Evolutionary conservation across 2,888 invertebrate species (phyloP).

Genomic region (Cheilosia soror): DNA sequence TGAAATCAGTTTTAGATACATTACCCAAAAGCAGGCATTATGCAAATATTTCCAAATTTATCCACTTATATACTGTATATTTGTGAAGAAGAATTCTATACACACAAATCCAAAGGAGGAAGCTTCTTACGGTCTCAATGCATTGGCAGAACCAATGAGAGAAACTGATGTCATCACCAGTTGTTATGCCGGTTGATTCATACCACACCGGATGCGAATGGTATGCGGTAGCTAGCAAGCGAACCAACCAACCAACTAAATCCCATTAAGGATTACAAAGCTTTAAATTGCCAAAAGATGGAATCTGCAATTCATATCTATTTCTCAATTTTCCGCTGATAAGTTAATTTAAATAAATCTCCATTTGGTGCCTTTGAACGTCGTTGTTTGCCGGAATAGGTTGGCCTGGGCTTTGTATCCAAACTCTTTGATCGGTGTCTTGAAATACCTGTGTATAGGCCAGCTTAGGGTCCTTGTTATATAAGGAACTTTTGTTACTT

Average conservation of each 20-base stretch:
- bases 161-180: slow-evolving; percentile 67
- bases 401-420: slow-evolving; percentile 1
- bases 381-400: slow-evolving; percentile 13
- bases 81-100: slow-evolving; percentile 9
- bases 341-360: slow-evolving; percentile 75
- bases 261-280: slow-evolving; percentile 75
- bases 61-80: slow-evolving; percentile 44
- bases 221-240: background rate
- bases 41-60: slow-evolving; percentile 61
- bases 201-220: background rate
- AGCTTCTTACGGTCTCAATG: slow-evolving; percentile 14
- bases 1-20: slow-evolving; percentile 65
- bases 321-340: slow-evolving; percentile 74
- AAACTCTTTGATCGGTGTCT: slow-evolving; percentile 49
- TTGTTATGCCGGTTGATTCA: slow-evolving; percentile 60
- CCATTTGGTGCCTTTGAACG: slow-evolving; percentile 32
- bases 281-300: slow-evolving; percentile 75
- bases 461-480: slow-evolving; percentile 25
- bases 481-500: background rate
- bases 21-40: slow-evolving; percentile 62
- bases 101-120: slow-evolving; percentile 17
- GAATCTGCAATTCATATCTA: slow-evolving; percentile 75
- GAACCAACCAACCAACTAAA: slow-evolving; percentile 53
- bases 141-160: slow-evolving; percentile 28
- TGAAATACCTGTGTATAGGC: slow-evolving; percentile 26